These are phyloP conservation scores for Nansenia antarctica DNA, from an alignment of 2,113 vertebrate genomes.

Conservation along the genomic window DNA sequence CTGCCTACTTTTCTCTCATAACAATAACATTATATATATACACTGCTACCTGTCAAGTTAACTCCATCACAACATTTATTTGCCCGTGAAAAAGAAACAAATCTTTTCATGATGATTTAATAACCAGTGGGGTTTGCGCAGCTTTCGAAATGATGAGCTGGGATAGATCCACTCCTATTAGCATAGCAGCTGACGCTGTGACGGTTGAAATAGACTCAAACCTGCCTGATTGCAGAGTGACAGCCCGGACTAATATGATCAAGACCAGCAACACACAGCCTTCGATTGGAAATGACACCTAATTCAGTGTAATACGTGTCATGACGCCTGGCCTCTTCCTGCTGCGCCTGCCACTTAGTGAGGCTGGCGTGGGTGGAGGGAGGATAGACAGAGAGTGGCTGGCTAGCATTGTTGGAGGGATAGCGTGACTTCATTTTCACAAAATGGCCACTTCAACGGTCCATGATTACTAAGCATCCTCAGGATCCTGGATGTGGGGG, in stretches of 20 bases:
- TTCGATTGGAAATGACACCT: conserved; percentile 17
- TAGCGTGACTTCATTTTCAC: background rate
- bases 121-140: background rate
- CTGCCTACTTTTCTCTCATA: background rate
- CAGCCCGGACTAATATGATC: conserved; percentile 11
- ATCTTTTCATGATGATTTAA: background rate
- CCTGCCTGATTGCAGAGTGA: background rate
- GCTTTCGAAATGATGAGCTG: background rate
- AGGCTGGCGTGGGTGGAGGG: background rate
- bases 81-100: background rate
- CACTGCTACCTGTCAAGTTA: background rate
- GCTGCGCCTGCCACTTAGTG: conserved; percentile 3
- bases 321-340: background rate
- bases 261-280: conserved; percentile 1
- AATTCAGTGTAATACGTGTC: conserved; percentile 12
- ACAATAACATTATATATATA: background rate
- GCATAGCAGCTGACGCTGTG: background rate
- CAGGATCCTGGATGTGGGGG: background rate
- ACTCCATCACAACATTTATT: background rate
- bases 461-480: background rate
- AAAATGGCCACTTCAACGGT: background rate
- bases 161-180: background rate
- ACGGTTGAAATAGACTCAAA: background rate
- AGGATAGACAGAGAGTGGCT: background rate
- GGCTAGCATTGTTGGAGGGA: background rate